phyloP scores from a whole-genome alignment of 2,113 vertebrate species.

The Poecilia latipinna region DNA sequence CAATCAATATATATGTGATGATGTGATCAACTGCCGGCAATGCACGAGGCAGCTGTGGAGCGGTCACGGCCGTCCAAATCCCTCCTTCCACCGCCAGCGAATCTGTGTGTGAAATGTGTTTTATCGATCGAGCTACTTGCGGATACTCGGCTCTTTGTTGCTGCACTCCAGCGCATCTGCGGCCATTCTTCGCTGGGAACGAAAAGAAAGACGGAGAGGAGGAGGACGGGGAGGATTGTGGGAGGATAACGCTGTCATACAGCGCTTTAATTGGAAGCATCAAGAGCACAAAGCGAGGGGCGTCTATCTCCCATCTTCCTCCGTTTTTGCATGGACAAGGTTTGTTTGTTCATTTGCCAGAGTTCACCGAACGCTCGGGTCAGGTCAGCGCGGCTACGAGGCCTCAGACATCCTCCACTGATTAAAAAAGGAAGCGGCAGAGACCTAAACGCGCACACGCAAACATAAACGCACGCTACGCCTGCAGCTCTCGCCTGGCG shows the following conservation, averaged over 20 bases:
- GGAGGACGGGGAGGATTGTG: not conserved
- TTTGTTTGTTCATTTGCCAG: slow-evolving; percentile 61
- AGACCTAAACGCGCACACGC: slow-evolving; percentile 41
- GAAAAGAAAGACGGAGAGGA: not conserved
- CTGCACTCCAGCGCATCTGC: slow-evolving; percentile 14
- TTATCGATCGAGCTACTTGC: slow-evolving; percentile 60
- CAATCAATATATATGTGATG: slow-evolving; percentile 55
- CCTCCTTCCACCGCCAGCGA: slow-evolving; percentile 14
- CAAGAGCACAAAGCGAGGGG: slow-evolving; percentile 31
- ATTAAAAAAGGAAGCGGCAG: slow-evolving; percentile 65
- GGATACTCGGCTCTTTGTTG: slow-evolving; percentile 52
- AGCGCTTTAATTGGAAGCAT: slow-evolving; percentile 58
- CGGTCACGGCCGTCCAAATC: slow-evolving; percentile 31
- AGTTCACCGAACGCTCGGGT: slow-evolving; percentile 51
- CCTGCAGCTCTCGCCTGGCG: slow-evolving; percentile 64
- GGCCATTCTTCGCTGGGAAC: slow-evolving; percentile 9
- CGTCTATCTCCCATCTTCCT: slow-evolving; percentile 43
- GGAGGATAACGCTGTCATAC: slow-evolving; percentile 38
- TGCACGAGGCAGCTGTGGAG: slow-evolving; percentile 32
- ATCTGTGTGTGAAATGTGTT: slow-evolving; percentile 53
- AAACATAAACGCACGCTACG: slow-evolving; percentile 39
- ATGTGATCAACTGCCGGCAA: slow-evolving; percentile 60
- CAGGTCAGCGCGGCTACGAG: slow-evolving; percentile 58
- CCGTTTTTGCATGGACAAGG: slow-evolving; percentile 40
- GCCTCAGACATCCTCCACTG: slow-evolving; percentile 58